A percentile compares a stretch with the other conserved stretches of the same genome.
Conservation (phyloP, 2,888 invertebrate genomes). For the Ophion obscuratus region DNA sequence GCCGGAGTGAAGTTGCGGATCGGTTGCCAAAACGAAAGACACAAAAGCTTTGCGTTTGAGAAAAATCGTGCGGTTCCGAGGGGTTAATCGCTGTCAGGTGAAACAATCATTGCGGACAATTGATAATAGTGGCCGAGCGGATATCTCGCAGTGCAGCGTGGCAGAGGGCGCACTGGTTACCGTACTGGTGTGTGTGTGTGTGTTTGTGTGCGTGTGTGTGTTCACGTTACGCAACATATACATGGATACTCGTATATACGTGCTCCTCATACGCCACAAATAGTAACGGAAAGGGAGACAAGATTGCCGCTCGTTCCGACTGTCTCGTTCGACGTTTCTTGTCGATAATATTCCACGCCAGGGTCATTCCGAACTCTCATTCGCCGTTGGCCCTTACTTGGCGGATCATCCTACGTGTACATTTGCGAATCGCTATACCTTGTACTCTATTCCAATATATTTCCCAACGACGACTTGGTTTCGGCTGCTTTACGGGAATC, state of each 20-base stretch:
- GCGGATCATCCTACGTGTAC: neutral
- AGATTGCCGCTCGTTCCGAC: neutral
- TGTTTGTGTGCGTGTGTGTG: neutral
- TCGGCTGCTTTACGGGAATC: neutral
- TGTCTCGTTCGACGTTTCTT: neutral
- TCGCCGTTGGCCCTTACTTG: neutral
- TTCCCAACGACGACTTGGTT: neutral
- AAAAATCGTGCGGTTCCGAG: neutral
- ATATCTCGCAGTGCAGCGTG: conserved; percentile 15
- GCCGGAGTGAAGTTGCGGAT: neutral
- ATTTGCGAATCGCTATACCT: neutral
- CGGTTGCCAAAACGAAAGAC: neutral
- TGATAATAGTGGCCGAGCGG: neutral
- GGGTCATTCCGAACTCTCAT: conserved; percentile 4
- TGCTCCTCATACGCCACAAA: neutral
- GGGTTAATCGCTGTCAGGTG: neutral
- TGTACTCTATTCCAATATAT: neutral
- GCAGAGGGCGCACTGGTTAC: neutral
- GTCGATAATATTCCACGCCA: conserved; percentile 14
- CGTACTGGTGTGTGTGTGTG: neutral
- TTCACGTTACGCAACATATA: neutral
- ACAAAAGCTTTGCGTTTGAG: neutral
- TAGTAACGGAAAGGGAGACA: neutral
- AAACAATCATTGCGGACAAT: neutral
- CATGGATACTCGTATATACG: neutral